phyloP scores from a whole-genome alignment of 2,888 invertebrate genomes.

The Acleris laterana region DNA sequence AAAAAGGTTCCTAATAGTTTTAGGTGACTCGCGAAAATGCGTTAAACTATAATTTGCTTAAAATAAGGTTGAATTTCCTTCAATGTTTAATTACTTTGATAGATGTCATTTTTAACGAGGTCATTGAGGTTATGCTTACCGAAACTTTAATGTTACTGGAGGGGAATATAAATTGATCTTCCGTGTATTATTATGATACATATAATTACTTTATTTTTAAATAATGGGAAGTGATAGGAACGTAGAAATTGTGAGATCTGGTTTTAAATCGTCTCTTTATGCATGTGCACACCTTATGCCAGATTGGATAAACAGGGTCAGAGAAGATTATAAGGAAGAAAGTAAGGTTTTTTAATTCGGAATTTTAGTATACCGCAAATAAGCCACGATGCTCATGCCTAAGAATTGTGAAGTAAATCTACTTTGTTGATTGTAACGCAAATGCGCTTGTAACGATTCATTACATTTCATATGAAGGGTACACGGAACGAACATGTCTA shows the following conservation, averaged over 20 bases:
- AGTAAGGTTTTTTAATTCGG: conserved; percentile 40
- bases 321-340: conserved; percentile 50
- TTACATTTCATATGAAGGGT: too few relatives aligned
- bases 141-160: neutral
- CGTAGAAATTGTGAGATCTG: conserved; percentile 9
- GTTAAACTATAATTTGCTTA: neutral
- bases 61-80: neutral
- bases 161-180: neutral
- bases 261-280: conserved; percentile 28
- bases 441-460: too few relatives aligned
- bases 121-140: neutral
- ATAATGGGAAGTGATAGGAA: conserved; percentile 10
- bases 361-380: neutral
- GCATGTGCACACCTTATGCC: conserved; percentile 35
- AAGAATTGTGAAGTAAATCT: too few relatives aligned
- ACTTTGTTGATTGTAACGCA: too few relatives aligned
- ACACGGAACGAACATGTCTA: too few relatives aligned
- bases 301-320: conserved; percentile 47
- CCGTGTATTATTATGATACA: neutral
- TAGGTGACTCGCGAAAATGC: neutral
- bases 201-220: neutral
- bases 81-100: neutral
- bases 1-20: too few relatives aligned
- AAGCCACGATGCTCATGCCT: too few relatives aligned
- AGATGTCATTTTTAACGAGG: conserved; percentile 7